Percentiles rank a stretch among this genome's conserved stretches.
These are phyloP conservation scores for Bradypodion pumilum DNA, from an alignment of 2,797 vertebrate genomes.

Conservation along the genomic window DNA sequence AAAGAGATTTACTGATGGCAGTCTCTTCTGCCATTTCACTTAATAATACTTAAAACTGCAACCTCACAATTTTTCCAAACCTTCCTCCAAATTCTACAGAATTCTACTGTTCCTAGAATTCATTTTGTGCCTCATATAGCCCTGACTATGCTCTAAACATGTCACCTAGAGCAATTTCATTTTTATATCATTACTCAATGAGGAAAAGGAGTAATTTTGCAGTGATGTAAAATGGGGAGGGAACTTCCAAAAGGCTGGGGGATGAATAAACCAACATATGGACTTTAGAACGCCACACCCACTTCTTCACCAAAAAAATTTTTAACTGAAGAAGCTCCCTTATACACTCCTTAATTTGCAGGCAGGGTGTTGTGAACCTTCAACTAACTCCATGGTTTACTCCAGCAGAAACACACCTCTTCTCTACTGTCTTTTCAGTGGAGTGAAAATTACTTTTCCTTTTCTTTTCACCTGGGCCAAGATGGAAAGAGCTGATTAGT, in stretches of 20 bases:
- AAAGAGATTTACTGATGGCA: not conserved
- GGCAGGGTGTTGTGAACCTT: too few relatives aligned
- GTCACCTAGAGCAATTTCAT: not conserved
- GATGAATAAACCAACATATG: too few relatives aligned
- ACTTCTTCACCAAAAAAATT: too few relatives aligned
- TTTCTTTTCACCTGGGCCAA: not conserved
- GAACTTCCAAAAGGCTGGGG: too few relatives aligned
- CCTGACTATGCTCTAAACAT: not conserved
- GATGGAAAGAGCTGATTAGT: not conserved
- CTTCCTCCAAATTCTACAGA: not conserved
- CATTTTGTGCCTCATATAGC: not conserved
- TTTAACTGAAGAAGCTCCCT: too few relatives aligned
- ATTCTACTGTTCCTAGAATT: not conserved
- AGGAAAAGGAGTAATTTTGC: not conserved
- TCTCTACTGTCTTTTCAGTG: constrained; percentile 4
- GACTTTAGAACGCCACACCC: too few relatives aligned
- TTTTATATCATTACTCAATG: not conserved
- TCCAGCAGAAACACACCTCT: not conserved
- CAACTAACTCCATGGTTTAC: not conserved
- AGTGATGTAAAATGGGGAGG: not conserved
- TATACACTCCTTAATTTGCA: too few relatives aligned
- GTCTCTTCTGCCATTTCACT: not conserved
- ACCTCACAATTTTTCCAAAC: not conserved
- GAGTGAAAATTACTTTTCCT: not conserved
- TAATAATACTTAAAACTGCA: not conserved